Percentiles rank a stretch among this genome's conserved stretches.
These are phyloP conservation scores for Heliconius hermathena DNA, from an alignment of 1,140 invertebrate species.

Conservation along the genomic window DNA sequence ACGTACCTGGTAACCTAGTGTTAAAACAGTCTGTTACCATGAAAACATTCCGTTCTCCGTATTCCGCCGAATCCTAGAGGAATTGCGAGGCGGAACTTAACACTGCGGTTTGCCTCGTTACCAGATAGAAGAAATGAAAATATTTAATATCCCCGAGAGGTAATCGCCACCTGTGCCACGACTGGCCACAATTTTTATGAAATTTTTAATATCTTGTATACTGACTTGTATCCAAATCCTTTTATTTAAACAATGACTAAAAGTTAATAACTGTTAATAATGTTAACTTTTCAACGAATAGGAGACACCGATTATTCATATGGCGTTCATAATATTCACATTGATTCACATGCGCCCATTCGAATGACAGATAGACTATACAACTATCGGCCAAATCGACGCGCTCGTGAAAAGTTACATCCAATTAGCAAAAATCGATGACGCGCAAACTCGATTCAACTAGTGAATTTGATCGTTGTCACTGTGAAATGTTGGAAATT, in stretches of 20 bases:
- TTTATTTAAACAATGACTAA: background rate
- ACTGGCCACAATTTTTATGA: no score
- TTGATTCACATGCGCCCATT: slow-evolving; percentile 30
- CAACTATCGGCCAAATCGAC: slow-evolving; percentile 34
- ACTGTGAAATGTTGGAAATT: background rate
- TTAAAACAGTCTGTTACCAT: no score
- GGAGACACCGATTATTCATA: slow-evolving; percentile 32
- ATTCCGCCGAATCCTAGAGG: no score
- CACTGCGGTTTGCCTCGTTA: no score
- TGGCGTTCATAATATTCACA: slow-evolving; percentile 47
- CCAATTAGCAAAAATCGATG: slow-evolving; percentile 70
- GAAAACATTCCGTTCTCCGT: no score
- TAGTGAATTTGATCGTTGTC: slow-evolving; percentile 52
- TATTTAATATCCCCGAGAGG: no score
- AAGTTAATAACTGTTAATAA: slow-evolving; percentile 18
- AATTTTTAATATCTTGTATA: no score
- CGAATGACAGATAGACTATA: slow-evolving; percentile 27
- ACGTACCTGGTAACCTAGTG: no score
- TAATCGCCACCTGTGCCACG: no score
- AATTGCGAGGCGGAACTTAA: no score
- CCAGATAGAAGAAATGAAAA: no score
- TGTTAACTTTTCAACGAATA: slow-evolving; percentile 1
- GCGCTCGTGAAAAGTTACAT: slow-evolving; percentile 63
- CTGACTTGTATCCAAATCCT: no score
- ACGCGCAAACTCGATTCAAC: slow-evolving; percentile 53